These are phyloP conservation scores for Darwinula stevensoni DNA, from an alignment of 2,888 invertebrate genomes.

Conservation along the genomic window DNA sequence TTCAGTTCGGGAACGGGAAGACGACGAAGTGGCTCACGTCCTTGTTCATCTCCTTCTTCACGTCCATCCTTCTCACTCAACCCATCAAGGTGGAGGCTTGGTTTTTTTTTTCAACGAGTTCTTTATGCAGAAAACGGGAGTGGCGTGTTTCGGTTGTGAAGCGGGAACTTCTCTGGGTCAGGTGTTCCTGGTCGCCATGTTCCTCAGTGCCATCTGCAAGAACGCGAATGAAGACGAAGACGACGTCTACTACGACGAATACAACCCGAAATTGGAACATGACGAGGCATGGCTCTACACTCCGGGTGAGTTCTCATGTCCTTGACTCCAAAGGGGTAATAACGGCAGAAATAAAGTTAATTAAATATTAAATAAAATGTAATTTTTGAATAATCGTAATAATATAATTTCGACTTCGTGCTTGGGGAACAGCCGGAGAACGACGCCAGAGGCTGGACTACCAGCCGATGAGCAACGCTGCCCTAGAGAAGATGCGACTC, in stretches of 20 bases:
- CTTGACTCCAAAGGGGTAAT: too few species aligned
- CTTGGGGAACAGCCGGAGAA: too few species aligned
- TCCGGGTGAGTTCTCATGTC: slow-evolving; percentile 8
- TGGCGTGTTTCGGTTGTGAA: too few species aligned
- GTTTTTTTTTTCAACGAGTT: too few species aligned
- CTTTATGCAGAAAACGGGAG: too few species aligned
- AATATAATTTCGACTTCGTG: too few species aligned
- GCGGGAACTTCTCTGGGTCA: too few species aligned
- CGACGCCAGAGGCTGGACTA: too few species aligned
- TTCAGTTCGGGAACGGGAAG: slow-evolving; percentile 19
- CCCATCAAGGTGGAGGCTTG: slow-evolving; percentile 18
- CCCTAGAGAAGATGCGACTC: slow-evolving; percentile 10
- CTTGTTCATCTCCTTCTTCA: slow-evolving; percentile 18
- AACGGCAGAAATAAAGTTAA: too few species aligned
- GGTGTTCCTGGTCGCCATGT: slow-evolving; percentile 11
- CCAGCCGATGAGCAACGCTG: too few species aligned
- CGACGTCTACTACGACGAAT: slow-evolving; percentile 12
- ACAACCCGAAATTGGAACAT: slow-evolving; percentile 9
- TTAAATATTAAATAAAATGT: too few species aligned
- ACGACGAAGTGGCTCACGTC: slow-evolving; percentile 20
- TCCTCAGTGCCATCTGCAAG: slow-evolving; percentile 12
- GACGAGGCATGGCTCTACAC: slow-evolving; percentile 11
- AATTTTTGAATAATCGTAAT: too few species aligned
- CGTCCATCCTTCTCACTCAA: slow-evolving; percentile 19
- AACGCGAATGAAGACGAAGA: slow-evolving; percentile 12